Evolutionary conservation across 2,888 invertebrate species (phyloP).

Genomic region (Chrysomela aeneicollis): DNA sequence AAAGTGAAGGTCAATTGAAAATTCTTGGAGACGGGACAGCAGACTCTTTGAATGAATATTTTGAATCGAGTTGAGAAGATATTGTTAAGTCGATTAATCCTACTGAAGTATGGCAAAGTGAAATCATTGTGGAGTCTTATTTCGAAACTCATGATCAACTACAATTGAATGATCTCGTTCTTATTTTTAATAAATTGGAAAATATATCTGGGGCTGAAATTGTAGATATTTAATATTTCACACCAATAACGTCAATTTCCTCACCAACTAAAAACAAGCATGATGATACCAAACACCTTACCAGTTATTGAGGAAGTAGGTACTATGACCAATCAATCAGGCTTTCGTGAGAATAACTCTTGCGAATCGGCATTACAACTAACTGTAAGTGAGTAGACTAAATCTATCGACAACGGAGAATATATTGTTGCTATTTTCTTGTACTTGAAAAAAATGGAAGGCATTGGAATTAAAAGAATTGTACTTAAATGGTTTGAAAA

Average conservation of each 20-base stretch:
- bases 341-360: constrained; percentile 4
- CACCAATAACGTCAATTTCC: constrained; percentile 1
- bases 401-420: constrained; percentile 10
- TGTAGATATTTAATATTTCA: constrained; percentile 6
- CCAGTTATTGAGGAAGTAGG: not conserved
- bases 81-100: not conserved
- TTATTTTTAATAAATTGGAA: constrained; percentile 10
- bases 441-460: constrained; percentile 11
- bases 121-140: constrained; percentile 2
- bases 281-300: not conserved
- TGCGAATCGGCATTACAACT: constrained; percentile 12
- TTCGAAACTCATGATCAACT: constrained; percentile 5
- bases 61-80: not conserved
- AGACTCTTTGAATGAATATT: not conserved
- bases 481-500: constrained; percentile 9
- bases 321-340: constrained; percentile 11
- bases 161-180: constrained; percentile 5
- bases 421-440: constrained; percentile 15
- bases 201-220: constrained; percentile 11
- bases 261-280: not conserved
- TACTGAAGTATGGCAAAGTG: constrained; percentile 12
- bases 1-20: constrained; percentile 12
- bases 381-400: not conserved
- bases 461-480: constrained; percentile 4
- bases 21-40: not conserved